A percentile compares a stretch with the other conserved stretches of the same genome.
Evolutionary conservation across 2,113 vertebrate species (phyloP).

Genomic region (Oncorhynchus masou): DNA sequence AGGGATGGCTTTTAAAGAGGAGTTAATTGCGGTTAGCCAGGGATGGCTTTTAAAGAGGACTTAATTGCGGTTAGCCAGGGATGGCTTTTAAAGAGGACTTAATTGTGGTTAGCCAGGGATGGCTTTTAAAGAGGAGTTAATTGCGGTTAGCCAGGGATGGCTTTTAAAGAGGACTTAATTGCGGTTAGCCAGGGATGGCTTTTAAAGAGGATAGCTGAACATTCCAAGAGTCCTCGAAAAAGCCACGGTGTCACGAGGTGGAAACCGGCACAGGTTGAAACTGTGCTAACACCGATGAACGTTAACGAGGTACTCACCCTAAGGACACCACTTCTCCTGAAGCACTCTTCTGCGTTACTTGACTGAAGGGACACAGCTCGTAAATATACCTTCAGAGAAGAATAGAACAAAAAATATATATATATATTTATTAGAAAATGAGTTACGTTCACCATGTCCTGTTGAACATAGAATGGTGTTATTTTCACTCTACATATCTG

Average conservation of each 20-base stretch:
- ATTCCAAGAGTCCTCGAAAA: slow-evolving; percentile 8
- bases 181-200: background rate
- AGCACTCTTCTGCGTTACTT: slow-evolving; percentile 65
- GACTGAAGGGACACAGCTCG: slow-evolving; percentile 69
- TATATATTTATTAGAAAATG: background rate
- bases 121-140: background rate
- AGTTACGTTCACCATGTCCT: background rate
- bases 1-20: too few relatives aligned
- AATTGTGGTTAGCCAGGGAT: background rate
- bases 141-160: background rate
- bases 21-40: slow-evolving; percentile 1
- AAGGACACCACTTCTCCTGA: slow-evolving; percentile 66
- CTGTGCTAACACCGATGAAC: slow-evolving; percentile 20
- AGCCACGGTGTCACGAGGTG: background rate
- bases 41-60: background rate
- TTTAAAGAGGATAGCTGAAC: background rate
- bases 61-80: too few relatives aligned
- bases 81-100: background rate
- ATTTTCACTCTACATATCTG: background rate
- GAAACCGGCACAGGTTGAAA: slow-evolving; percentile 16
- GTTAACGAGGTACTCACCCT: slow-evolving; percentile 65
- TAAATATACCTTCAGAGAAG: slow-evolving; percentile 62
- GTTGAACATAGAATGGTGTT: background rate
- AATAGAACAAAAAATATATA: slow-evolving; percentile 10
- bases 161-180: slow-evolving; percentile 1